A percentile compares a stretch with the other conserved stretches of the same genome.
phyloP scores from a whole-genome alignment of 2,113 vertebrate genomes.

The Nibea albiflora region DNA sequence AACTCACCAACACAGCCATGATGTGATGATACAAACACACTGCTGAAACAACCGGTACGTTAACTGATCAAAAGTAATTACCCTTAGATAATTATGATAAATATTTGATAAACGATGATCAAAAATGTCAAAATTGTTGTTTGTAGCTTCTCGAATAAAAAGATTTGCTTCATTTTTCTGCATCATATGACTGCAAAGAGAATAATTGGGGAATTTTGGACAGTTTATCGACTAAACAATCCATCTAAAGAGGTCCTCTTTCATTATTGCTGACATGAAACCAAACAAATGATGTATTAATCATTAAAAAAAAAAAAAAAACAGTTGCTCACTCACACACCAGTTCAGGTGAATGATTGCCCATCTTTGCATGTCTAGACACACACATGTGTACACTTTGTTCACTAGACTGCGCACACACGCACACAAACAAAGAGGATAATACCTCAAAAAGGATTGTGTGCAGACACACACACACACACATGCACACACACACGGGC shows the following conservation, averaged over 20 bases:
- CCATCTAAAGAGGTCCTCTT: not conserved
- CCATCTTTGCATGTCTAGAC: not conserved
- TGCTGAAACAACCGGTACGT: not conserved
- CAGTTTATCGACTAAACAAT: too few relatives aligned
- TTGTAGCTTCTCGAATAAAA: not conserved
- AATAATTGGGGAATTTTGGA: not conserved
- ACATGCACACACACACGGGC: not conserved
- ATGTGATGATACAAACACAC: not conserved
- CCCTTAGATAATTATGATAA: not conserved
- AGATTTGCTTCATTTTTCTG: not conserved
- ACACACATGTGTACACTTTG: not conserved
- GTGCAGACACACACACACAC: not conserved
- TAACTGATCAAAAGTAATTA: not conserved
- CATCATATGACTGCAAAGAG: not conserved
- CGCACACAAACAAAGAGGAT: slow-evolving; percentile 1
- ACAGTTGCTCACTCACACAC: not conserved
- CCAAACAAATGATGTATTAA: not conserved
- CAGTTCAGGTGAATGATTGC: slow-evolving; percentile 1
- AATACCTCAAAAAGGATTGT: too few relatives aligned
- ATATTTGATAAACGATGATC: not conserved
- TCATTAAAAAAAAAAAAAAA: not conserved
- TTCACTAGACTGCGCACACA: not conserved
- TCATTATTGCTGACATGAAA: not conserved
- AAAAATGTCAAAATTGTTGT: too few relatives aligned
- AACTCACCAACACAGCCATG: slow-evolving; percentile 14